Conservation (phyloP, 2,888 invertebrate species). For the Hybos culiciformis region DNA sequence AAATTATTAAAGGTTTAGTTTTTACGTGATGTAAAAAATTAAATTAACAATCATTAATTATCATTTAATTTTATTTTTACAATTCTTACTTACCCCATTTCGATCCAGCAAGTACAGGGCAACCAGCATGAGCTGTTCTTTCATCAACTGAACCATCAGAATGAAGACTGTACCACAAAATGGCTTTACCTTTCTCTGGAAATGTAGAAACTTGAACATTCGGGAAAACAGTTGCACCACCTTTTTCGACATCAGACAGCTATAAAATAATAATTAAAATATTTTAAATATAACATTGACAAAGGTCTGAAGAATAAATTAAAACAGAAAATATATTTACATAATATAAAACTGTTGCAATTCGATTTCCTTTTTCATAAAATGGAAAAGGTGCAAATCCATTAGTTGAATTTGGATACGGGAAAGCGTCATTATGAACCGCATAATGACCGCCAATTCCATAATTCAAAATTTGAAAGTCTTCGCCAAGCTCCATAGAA, state of each 20-base stretch:
- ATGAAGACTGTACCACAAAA: conserved; percentile 89
- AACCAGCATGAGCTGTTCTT: conserved; percentile 84
- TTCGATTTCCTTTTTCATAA: no score
- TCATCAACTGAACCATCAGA: conserved; percentile 79
- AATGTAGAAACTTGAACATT: conserved; percentile 62
- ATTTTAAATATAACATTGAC: no score
- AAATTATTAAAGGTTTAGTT: no score
- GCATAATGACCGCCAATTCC: conserved; percentile 29
- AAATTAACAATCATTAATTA: no score
- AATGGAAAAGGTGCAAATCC: no score
- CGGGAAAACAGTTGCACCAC: conserved; percentile 98
- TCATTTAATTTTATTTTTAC: no score
- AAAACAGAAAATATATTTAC: no score
- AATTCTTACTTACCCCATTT: conserved; percentile 99
- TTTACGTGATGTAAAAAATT: no score
- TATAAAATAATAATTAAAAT: no score
- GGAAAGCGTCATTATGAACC: conserved; percentile 26
- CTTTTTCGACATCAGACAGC: conserved; percentile 93
- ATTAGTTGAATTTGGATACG: no score
- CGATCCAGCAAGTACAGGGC: conserved; percentile 86
- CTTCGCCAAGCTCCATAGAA: conserved; percentile 21
- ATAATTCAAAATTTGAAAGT: conserved; percentile 29
- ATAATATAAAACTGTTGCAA: conserved; percentile 32
- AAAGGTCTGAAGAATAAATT: no score
- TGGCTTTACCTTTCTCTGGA: conserved; percentile 41